Percentiles rank a stretch among this genome's conserved stretches.
These are phyloP conservation scores for Drosophila paulistorum DNA, from an alignment of 1,140 invertebrate species.

Conservation along the genomic window DNA sequence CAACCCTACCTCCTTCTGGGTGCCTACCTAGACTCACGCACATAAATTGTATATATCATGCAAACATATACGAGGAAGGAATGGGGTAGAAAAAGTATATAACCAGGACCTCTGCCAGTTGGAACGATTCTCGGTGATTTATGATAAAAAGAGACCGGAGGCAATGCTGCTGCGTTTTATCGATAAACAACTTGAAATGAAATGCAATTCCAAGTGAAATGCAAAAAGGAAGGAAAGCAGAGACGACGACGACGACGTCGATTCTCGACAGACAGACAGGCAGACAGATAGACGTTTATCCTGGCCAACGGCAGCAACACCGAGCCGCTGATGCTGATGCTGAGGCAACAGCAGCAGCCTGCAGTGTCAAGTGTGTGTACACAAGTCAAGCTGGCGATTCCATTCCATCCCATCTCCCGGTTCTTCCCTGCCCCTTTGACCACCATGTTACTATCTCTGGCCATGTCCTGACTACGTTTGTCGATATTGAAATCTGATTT, in stretches of 20 bases:
- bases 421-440: no score
- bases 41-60: constrained; percentile 61
- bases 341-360: constrained; percentile 8
- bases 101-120: constrained; percentile 31
- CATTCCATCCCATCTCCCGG: neutral
- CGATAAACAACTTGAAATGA: constrained; percentile 76
- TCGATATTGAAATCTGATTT: constrained; percentile 80
- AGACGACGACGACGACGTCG: constrained; percentile 6
- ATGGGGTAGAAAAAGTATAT: constrained; percentile 1
- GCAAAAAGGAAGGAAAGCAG: constrained; percentile 35
- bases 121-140: constrained; percentile 62
- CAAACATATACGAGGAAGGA: constrained; percentile 14
- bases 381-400: constrained; percentile 18
- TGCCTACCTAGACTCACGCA: constrained; percentile 38
- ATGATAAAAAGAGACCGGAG: constrained; percentile 41
- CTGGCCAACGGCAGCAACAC: constrained; percentile 24
- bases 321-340: no score
- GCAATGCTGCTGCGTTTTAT: constrained; percentile 42
- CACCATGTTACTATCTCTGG: constrained; percentile 6
- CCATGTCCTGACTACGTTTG: constrained; percentile 51
- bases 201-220: constrained; percentile 69
- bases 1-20: neutral
- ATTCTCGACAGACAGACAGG: constrained; percentile 45
- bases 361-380: constrained; percentile 50
- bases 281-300: constrained; percentile 44